Percentiles rank a stretch among this genome's conserved stretches.
Conservation (phyloP, 1,140 invertebrate genomes). For the Ostrea denselamellosa region DNA sequence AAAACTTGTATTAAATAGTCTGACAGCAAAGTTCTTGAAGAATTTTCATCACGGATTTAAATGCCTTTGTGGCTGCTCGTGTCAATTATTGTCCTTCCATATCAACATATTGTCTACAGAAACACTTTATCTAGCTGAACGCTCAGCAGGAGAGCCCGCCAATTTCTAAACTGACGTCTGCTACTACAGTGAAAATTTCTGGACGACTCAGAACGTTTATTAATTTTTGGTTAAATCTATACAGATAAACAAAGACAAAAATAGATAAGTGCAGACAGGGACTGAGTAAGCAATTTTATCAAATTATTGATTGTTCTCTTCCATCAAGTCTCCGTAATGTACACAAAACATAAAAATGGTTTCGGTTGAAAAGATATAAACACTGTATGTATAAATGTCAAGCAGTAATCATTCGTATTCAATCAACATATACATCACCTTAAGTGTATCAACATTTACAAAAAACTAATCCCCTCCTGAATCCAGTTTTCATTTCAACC, state of each 20-base stretch:
- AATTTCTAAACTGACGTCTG: neutral
- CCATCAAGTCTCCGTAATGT: no score
- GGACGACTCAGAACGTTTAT: neutral
- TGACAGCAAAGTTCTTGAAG: neutral
- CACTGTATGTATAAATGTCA: no score
- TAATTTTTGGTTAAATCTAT: neutral
- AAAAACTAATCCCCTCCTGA: no score
- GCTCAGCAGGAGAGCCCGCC: conserved; percentile 1
- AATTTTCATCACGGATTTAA: conserved; percentile 26
- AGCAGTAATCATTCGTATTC: no score
- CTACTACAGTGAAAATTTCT: neutral
- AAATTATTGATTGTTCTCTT: neutral
- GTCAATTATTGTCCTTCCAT: conserved; percentile 30
- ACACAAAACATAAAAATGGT: no score
- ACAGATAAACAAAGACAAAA: neutral
- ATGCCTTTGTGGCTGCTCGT: conserved; percentile 22
- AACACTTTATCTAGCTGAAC: neutral
- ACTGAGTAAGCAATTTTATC: neutral
- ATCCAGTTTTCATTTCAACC: no score
- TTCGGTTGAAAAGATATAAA: no score
- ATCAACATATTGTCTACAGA: conserved; percentile 18
- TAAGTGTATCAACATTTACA: no score
- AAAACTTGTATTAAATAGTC: neutral
- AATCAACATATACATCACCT: no score
- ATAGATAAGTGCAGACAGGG: neutral